A percentile compares a stretch with the other conserved stretches of the same genome.
Evolutionary conservation across 2,797 vertebrate species (phyloP).

Genomic region (Potorous gilbertii): DNA sequence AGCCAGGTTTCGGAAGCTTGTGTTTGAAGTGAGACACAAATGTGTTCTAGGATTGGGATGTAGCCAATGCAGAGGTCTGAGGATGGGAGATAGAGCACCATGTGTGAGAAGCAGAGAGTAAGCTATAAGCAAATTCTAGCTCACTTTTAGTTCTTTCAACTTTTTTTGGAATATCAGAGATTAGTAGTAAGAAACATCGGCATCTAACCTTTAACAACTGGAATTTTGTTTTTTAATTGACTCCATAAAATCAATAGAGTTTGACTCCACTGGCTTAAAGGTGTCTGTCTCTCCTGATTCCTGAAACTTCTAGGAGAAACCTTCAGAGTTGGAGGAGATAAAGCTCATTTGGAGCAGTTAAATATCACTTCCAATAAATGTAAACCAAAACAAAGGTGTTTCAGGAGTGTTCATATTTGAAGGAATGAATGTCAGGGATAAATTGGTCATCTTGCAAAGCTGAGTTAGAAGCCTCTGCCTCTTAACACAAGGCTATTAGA

Average conservation of each 20-base stretch:
- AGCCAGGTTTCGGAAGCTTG: neutral
- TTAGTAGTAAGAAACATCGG: neutral
- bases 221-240: too few species aligned
- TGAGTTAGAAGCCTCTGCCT: conserved; percentile 17
- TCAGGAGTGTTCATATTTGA: conserved; percentile 22
- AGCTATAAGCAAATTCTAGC: neutral
- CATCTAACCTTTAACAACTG: too few species aligned
- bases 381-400: conserved; percentile 47
- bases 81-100: neutral
- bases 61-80: neutral
- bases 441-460: conserved; percentile 30
- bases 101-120: neutral
- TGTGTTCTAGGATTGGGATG: neutral
- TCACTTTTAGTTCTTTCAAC: neutral
- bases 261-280: neutral
- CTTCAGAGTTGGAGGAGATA: conserved; percentile 9
- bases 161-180: neutral
- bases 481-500: conserved; percentile 34
- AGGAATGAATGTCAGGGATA: conserved; percentile 30
- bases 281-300: neutral
- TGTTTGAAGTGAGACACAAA: neutral
- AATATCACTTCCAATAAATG: conserved; percentile 20
- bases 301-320: conserved; percentile 5
- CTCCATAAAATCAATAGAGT: too few species aligned
- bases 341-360: conserved; percentile 43